phyloP scores from a whole-genome alignment of 1,140 invertebrate species.

The Drosophila cardini region DNA sequence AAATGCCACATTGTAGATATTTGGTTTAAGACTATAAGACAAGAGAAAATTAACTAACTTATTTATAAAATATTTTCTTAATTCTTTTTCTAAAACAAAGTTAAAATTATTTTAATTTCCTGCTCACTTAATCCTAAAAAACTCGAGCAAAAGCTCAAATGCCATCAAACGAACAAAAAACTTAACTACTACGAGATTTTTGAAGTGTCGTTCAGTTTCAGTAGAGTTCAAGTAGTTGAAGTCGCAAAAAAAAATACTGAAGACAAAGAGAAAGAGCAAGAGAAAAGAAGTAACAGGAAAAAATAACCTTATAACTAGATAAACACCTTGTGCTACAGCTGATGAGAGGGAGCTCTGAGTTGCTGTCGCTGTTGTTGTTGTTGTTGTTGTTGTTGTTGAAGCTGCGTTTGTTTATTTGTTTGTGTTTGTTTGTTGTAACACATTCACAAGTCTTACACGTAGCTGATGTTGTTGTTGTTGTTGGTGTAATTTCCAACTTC shows the following conservation, averaged over 20 bases:
- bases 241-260: background rate
- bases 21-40: background rate
- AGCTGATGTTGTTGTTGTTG: constrained; percentile 17
- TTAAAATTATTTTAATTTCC: background rate
- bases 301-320: constrained; percentile 25
- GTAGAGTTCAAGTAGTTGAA: background rate
- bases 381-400: constrained; percentile 10
- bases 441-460: constrained; percentile 9
- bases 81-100: background rate
- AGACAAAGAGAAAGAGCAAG: background rate
- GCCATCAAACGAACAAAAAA: no score
- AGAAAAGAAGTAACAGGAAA: background rate
- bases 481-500: constrained; percentile 25
- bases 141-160: background rate
- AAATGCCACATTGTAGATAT: no score
- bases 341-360: background rate
- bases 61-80: background rate
- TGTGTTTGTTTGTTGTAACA: constrained; percentile 19
- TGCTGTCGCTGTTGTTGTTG: background rate
- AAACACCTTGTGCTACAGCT: constrained; percentile 42
- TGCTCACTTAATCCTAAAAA: background rate
- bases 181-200: background rate
- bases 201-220: background rate
- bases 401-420: constrained; percentile 15
- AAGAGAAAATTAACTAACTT: background rate